phyloP scores from a whole-genome alignment of 2,113 vertebrate species.

The Lates calcarifer region DNA sequence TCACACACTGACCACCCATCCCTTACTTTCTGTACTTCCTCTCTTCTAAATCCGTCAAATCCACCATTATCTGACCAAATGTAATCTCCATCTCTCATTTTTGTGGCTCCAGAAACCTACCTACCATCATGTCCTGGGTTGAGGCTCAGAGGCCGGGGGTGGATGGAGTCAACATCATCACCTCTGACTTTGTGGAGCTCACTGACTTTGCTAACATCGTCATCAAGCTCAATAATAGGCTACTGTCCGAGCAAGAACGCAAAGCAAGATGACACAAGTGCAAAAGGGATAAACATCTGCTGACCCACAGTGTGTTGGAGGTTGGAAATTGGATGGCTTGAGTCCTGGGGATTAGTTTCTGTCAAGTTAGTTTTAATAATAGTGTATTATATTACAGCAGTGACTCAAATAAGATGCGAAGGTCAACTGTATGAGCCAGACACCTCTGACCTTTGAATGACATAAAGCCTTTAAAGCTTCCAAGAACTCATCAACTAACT shows the following conservation, averaged over 20 bases:
- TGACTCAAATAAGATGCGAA: neutral
- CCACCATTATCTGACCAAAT: neutral
- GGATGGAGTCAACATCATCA: conserved; percentile 97
- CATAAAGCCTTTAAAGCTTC: conserved; percentile 15
- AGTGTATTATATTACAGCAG: neutral
- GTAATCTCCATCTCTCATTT: neutral
- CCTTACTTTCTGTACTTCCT: neutral
- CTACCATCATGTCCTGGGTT: conserved; percentile 95
- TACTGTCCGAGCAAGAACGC: conserved; percentile 77
- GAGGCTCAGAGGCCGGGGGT: conserved; percentile 92
- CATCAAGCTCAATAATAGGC: conserved; percentile 92
- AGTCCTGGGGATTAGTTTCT: neutral
- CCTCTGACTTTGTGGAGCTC: conserved; percentile 97
- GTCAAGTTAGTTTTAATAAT: conserved; percentile 14
- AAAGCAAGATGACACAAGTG: conserved; percentile 63
- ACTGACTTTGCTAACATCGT: conserved; percentile 96
- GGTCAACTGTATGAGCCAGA: neutral
- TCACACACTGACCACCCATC: neutral
- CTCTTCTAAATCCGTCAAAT: neutral
- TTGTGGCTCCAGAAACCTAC: conserved; percentile 89
- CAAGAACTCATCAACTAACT: conserved; percentile 2
- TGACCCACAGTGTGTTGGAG: neutral
- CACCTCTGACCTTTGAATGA: neutral
- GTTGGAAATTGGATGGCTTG: neutral
- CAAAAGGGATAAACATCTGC: conserved; percentile 11